Evolutionary conservation across 1,140 invertebrate genomes (phyloP).

Genomic region (Aphelenchoides fujianensis): DNA sequence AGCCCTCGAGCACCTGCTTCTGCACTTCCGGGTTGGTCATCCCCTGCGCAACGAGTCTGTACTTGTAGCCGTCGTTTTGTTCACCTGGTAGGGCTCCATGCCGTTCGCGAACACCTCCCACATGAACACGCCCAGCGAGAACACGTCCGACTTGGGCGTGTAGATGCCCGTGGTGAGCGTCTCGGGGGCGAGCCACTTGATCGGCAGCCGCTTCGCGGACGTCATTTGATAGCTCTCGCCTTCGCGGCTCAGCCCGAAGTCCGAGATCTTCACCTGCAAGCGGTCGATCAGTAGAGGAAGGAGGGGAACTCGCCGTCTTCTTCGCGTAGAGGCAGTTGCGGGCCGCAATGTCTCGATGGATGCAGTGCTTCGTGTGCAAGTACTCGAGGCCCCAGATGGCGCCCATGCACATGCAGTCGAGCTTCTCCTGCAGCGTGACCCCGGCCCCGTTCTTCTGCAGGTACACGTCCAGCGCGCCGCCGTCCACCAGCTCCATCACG

Average conservation of each 20-base stretch:
- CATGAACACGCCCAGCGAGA: slow-evolving; percentile 20
- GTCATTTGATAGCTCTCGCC: slow-evolving; percentile 27
- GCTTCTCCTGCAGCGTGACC: slow-evolving; percentile 15
- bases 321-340: slow-evolving; percentile 29
- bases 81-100: slow-evolving; percentile 2
- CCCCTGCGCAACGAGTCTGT: too few relatives aligned
- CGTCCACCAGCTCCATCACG: slow-evolving; percentile 35
- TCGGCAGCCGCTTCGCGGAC: slow-evolving; percentile 11
- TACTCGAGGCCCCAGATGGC: slow-evolving; percentile 35
- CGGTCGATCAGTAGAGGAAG: neutral
- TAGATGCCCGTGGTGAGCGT: slow-evolving; percentile 25
- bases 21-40: neutral
- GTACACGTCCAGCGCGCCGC: slow-evolving; percentile 23
- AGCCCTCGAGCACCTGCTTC: neutral
- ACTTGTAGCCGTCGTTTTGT: too few relatives aligned
- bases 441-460: neutral
- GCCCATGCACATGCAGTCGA: slow-evolving; percentile 27
- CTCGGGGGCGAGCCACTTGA: slow-evolving; percentile 41
- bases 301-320: neutral
- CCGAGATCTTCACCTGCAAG: slow-evolving; percentile 31
- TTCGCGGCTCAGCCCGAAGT: slow-evolving; percentile 36
- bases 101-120: slow-evolving; percentile 22
- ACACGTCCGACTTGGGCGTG: slow-evolving; percentile 35
- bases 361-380: slow-evolving; percentile 21
- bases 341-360: slow-evolving; percentile 34